Evolutionary conservation across 2,113 vertebrate genomes (phyloP), one percentile per base, ranked within the genome.

Genomic region (Sterrhoptilus dennistouni): DNA sequence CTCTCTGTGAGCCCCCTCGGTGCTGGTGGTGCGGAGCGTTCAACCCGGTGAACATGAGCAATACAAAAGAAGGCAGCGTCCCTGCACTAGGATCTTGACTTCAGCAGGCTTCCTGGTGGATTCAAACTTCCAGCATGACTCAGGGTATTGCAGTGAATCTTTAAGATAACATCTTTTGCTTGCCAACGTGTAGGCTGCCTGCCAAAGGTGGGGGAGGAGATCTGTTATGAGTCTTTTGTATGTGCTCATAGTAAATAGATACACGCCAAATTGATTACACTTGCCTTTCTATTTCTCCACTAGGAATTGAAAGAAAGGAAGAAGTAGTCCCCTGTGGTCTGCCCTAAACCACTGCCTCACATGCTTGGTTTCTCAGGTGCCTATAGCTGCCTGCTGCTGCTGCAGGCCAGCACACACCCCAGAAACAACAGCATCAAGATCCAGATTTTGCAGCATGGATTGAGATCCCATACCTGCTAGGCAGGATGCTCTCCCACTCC

Each of bases 181-280:
- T 94, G 95, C 96, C 95, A 96, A 22, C 71, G 8, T 65, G 54
- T 49, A 74, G 92, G 95, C 91, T 87, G 96, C 24, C 91, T 96
- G 96, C 93, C 94, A 95, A 74, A 72, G 89, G 57, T 91, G 91
- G 93, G 90, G 93, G 94, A 96, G 93, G 87, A 85, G 91, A 94
- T 87, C 63, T 93, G 87, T 93, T 85, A 35, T 85, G 68, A 91
- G 61, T 61, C 91, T 95, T 96, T 95, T 95, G 75, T 91, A 91
- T 91, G 93, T 59, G 66, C 78, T 90, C 84, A 83, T 90, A 95
- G 95, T 96, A 96, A 96, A 95, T 90, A 96, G 74, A 87, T 82
- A 74, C 8, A 50, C 11, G 45, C 78, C 63, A 83, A 96, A 71
- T 38, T 69, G 89, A 89, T 76, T 79, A 42, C 66, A 71, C 16